Evolutionary conservation across 2,888 invertebrate species (phyloP).

Genomic region (Xestia ashworthii): DNA sequence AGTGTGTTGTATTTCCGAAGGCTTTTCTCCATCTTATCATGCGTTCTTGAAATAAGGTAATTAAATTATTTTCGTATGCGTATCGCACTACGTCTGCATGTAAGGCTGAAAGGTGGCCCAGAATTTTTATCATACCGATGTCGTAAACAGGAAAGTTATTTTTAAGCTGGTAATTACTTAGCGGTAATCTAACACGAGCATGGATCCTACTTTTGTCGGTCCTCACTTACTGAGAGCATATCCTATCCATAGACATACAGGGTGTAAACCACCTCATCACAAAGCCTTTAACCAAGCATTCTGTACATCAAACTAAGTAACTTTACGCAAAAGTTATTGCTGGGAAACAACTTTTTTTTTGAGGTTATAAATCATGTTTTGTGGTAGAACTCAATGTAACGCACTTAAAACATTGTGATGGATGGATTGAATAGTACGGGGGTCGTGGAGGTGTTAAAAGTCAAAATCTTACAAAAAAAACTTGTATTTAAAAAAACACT

Average conservation of each 20-base stretch:
- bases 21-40: conserved; percentile 51
- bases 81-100: background rate
- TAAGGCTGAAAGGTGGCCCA: conserved; percentile 10
- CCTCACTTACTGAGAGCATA: background rate
- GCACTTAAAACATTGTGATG: too few relatives aligned
- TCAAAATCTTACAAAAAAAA: too few relatives aligned
- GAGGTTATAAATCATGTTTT: too few relatives aligned
- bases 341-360: too few relatives aligned
- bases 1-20: conserved; percentile 61
- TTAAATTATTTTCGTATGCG: conserved; percentile 27
- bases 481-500: too few relatives aligned
- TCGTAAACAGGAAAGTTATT: conserved; percentile 3
- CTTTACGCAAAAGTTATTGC: too few relatives aligned
- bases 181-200: background rate
- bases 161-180: background rate
- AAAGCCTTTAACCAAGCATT: too few relatives aligned
- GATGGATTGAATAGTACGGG: too few relatives aligned
- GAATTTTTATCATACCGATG: conserved; percentile 6
- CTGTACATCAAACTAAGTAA: too few relatives aligned
- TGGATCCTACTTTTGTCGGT: background rate
- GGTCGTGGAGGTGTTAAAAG: too few relatives aligned
- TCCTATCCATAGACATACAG: background rate
- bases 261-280: too few relatives aligned
- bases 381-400: too few relatives aligned
- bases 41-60: conserved; percentile 26